Evolutionary conservation across 2,888 invertebrate species (phyloP), one percentile per base, ranked within the genome.

Genomic region (Hemicrepidius hirtus): DNA sequence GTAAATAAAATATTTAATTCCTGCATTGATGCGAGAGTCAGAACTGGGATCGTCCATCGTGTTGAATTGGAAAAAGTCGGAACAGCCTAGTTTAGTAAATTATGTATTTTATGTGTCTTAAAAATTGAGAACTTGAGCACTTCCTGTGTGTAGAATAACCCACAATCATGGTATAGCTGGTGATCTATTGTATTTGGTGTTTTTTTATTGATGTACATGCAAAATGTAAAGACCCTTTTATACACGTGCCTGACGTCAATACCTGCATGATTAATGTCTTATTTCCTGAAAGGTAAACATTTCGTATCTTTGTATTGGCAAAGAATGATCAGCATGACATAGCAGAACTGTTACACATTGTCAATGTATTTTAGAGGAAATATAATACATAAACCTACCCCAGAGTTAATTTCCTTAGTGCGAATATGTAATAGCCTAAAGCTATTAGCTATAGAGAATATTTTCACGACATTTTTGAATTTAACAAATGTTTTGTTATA

Each of bases 191-290:
- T 32, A 32, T 32, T 9, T 41, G 41, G 4, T 41, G 41, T 41
- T n/a, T 41, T n/a, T n/a, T 41, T 13, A 41, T 13, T 13, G 0
- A 13, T 7, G 41, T 13, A 6, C 9, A 18, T 46, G 1, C 10
- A 46, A 46, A 46, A 41, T 44, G 41, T 60, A 41, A 60, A n/a
- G 28, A 7, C 13, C 10, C 55, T 24, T 21, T 50, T 35, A 66
- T 66, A 55, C 66, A 41, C 53, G 37, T 55, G 66, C 55, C 55
- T 55, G 18, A 37, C 32, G 41, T 66, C 55, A 49, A 59, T 67
- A 59, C 24, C 37, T 67, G 44, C 64, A 73, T 78, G 78, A 78
- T 78, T 78, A 77, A 78, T 78, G 77, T 75, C 74, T 75, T 75
- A 76, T 65, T 75, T 78, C 76, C 76, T 75, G 76, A 74, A 75